These are phyloP conservation scores for Pseudomugil tenellus DNA, from an alignment of 2,797 vertebrate genomes.

Conservation along the genomic window DNA sequence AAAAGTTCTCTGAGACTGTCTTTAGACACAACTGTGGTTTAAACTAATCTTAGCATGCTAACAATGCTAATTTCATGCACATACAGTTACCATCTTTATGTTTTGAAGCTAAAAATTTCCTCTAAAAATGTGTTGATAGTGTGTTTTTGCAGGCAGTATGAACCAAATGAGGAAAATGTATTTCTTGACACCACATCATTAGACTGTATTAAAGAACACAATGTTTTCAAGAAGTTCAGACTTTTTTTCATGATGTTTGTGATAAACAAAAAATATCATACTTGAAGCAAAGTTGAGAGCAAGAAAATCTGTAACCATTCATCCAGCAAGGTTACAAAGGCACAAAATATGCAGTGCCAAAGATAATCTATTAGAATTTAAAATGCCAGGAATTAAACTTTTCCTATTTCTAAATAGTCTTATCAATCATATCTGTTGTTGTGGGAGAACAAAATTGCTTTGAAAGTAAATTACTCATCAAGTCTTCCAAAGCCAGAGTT, in stretches of 20 bases:
- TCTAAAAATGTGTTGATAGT: too few relatives aligned
- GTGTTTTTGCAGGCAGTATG: too few relatives aligned
- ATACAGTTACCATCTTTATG: background rate
- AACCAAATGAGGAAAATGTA: too few relatives aligned
- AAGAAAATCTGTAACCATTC: background rate
- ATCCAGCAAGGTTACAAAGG: slow-evolving; percentile 10
- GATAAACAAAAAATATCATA: background rate
- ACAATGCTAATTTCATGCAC: background rate
- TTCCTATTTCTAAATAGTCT: slow-evolving; percentile 24
- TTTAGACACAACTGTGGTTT: background rate
- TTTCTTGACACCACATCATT: too few relatives aligned
- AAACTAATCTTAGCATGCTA: background rate
- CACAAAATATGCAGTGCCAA: background rate
- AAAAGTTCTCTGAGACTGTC: background rate
- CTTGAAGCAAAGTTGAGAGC: background rate
- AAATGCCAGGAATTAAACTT: slow-evolving; percentile 4
- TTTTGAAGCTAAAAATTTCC: too few relatives aligned
- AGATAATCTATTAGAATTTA: background rate
- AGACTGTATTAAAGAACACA: too few relatives aligned
- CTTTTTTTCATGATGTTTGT: too few relatives aligned
- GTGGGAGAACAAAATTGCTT: slow-evolving; percentile 54
- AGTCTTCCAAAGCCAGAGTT: slow-evolving; percentile 54
- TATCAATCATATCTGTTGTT: slow-evolving; percentile 52
- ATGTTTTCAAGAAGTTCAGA: background rate
- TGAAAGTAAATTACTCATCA: slow-evolving; percentile 56